Evolutionary conservation across 1,140 invertebrate species (phyloP), one percentile per base, ranked within the genome.

Genomic region (Cotesia typhae): DNA sequence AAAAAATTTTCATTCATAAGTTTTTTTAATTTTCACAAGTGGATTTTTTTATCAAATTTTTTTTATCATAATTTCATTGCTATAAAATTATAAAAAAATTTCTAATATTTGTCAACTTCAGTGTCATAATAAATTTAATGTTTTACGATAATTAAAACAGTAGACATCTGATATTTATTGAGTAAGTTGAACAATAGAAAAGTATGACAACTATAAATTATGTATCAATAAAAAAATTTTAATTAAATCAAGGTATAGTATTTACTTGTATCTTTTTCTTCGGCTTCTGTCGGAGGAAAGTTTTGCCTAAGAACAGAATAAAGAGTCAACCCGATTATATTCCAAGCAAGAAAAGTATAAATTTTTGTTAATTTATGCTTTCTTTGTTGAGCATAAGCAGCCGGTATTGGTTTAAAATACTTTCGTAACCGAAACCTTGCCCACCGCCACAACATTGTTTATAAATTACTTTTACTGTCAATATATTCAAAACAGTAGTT

Each of bases 271-370:
- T 36, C 2, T 36, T 63, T 70, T 59, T 52, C 38, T 1, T 53
- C 0, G 0, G 52, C 61, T 20, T 0, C 51, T 53, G 63, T 71
- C 36, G 28, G 7, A 20, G 72, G 74, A 57, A 72, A 41, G 0
- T 52, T n/a, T 0, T 75, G 0, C 17, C 76, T 65, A 0, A 68
- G 0, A 0, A 67, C 0, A 0, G 1, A 0, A 4, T 75, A 78
- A 0, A 79, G 20, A 1, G 12, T 0, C 1, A 72, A 0, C 5
- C 67, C 68, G 10, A 66, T 10, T 17, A 60, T 0, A 71, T 78
- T 75, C 77, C 76, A 81, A 17, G 60, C 73, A 2, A 57, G 0
- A 55, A 82, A 47, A 35, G 51, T 66, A 70, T 83, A 83, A 0
- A 72, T 0, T 1, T 38, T 0, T 10, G 75, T 57, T 1, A 71